These are phyloP conservation scores for Platynereis dumerilii DNA, from an alignment of 2,888 invertebrate genomes.

Conservation along the genomic window DNA sequence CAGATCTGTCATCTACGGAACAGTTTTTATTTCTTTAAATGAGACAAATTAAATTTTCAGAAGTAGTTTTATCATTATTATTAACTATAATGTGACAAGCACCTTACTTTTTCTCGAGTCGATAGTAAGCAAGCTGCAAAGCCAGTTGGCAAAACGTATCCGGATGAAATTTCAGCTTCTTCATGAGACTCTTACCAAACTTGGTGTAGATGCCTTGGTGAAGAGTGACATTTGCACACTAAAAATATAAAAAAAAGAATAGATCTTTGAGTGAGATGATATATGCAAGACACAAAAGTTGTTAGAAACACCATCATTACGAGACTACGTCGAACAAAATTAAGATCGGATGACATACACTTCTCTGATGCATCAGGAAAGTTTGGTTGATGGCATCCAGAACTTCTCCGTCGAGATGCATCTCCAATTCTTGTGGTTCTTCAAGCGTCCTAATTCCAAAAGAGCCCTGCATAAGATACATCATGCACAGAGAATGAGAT, in stretches of 20 bases:
- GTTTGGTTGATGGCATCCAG: conserved; percentile 64
- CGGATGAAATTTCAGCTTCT: conserved; percentile 68
- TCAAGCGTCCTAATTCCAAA: conserved; percentile 42
- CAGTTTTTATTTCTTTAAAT: too few species aligned
- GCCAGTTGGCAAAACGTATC: conserved; percentile 71
- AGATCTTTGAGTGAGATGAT: too few species aligned
- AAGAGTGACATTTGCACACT: conserved; percentile 59
- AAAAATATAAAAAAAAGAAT: conserved; percentile 7
- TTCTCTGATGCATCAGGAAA: conserved; percentile 55
- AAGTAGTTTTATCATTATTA: too few species aligned
- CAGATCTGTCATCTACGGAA: too few species aligned
- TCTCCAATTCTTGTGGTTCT: conserved; percentile 64
- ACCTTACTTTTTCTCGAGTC: conserved; percentile 64
- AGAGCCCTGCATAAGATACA: conserved; percentile 43
- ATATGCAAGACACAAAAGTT: too few species aligned
- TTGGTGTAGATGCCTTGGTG: conserved; percentile 62
- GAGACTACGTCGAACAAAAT: too few species aligned
- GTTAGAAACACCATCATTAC: too few species aligned
- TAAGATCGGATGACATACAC: conserved; percentile 49
- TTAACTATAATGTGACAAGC: too few species aligned
- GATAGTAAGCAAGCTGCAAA: conserved; percentile 69
- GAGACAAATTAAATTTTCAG: too few species aligned
- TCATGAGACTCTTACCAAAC: conserved; percentile 68
- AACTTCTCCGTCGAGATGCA: conserved; percentile 66
- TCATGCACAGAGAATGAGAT: too few species aligned